phyloP scores from a whole-genome alignment of 2,113 vertebrate genomes.

The Alligator sinensis region DNA sequence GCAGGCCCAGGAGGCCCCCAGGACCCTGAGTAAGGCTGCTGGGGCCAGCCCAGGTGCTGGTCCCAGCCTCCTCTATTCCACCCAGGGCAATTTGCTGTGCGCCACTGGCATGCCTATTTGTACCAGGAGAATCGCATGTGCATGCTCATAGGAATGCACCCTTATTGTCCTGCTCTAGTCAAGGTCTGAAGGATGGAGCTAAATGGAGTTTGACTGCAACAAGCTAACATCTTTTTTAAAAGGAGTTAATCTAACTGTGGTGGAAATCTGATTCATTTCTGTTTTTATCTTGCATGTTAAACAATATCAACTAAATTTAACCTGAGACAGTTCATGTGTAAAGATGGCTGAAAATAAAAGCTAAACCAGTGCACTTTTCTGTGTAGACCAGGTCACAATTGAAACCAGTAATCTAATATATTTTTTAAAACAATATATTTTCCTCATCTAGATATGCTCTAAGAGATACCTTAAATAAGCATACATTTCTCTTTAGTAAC shows the following conservation, averaged over 20 bases:
- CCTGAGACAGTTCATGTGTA: not conserved
- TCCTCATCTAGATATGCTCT: conserved; percentile 1
- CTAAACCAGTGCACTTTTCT: not conserved
- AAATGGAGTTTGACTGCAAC: not conserved
- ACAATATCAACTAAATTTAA: not conserved
- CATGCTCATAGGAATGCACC: no score
- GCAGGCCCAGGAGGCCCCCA: no score
- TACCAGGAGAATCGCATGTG: no score
- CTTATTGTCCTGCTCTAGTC: not conserved
- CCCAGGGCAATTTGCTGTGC: no score
- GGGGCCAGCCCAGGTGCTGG: no score
- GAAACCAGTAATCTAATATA: not conserved
- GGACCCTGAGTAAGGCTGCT: no score
- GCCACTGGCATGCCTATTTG: no score
- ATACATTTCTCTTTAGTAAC: not conserved
- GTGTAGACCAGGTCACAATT: not conserved
- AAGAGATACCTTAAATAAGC: conserved; percentile 11
- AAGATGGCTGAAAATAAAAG: not conserved
- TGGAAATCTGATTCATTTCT: not conserved
- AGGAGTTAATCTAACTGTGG: not conserved
- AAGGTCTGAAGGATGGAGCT: not conserved
- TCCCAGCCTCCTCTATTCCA: no score
- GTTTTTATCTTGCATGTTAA: not conserved
- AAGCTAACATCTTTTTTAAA: not conserved
- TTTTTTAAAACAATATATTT: conserved; percentile 5